Evolutionary conservation across 2,888 invertebrate species (phyloP).

Genomic region (Tipula unca): DNA sequence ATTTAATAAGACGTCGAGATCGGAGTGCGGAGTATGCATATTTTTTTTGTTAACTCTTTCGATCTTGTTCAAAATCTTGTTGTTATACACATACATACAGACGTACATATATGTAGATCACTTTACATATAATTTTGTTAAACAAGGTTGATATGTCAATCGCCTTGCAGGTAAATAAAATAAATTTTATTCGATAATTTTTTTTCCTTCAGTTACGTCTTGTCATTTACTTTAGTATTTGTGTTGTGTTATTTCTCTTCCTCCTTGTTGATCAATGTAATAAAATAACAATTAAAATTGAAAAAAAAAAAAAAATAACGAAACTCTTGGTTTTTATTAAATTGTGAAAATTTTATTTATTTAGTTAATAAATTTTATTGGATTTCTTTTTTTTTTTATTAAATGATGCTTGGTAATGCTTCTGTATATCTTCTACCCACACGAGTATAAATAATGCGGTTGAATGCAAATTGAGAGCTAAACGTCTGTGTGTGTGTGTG

Average conservation of each 20-base stretch:
- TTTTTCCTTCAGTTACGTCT: constrained; percentile 1
- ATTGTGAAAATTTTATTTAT: neutral
- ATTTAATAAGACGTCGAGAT: constrained; percentile 15
- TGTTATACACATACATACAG: too few relatives aligned
- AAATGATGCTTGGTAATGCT: neutral
- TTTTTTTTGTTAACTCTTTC: neutral
- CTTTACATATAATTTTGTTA: constrained; percentile 18
- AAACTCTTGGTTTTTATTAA: neutral
- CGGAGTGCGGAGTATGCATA: neutral
- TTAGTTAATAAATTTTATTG: neutral
- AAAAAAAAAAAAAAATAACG: too few relatives aligned
- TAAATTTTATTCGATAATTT: neutral
- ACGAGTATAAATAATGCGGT: neutral
- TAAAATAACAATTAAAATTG: neutral
- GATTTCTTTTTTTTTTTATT: neutral
- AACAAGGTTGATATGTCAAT: constrained; percentile 19
- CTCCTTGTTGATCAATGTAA: neutral
- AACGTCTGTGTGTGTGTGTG: too few relatives aligned
- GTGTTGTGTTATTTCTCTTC: neutral
- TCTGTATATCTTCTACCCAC: neutral
- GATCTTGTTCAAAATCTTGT: constrained; percentile 16
- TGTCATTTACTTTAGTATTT: neutral
- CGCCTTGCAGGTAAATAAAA: constrained; percentile 16
- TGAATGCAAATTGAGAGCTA: neutral
- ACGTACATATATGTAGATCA: constrained; percentile 16